phyloP scores from a whole-genome alignment of 2,797 vertebrate species.

The Tympanoctomys barrerae region DNA sequence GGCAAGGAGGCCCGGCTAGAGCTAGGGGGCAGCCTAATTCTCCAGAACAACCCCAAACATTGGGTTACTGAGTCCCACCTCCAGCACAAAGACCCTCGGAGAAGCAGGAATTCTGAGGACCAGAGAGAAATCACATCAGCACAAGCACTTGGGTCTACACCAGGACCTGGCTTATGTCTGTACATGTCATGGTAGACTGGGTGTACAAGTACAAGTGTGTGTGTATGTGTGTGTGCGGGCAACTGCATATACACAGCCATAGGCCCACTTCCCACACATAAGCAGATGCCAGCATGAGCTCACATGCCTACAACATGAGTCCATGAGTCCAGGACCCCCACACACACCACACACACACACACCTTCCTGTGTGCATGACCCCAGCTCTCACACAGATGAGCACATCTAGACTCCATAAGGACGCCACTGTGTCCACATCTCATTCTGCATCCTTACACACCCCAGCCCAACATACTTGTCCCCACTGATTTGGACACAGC shows the following conservation, averaged over 20 bases:
- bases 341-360: neutral
- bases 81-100: neutral
- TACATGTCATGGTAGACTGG: neutral
- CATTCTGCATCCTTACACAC: neutral
- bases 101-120: slow-evolving; percentile 15
- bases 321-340: neutral
- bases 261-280: slow-evolving; percentile 72
- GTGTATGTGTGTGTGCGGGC: neutral
- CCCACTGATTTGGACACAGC: neutral
- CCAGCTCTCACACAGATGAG: slow-evolving; percentile 34
- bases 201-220: neutral
- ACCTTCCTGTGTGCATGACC: neutral
- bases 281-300: slow-evolving; percentile 61
- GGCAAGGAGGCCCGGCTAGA: neutral
- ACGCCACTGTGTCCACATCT: neutral
- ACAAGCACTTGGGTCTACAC: neutral
- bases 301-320: slow-evolving; percentile 15
- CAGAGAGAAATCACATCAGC: neutral
- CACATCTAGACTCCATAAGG: neutral
- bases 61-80: neutral
- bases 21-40: neutral
- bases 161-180: neutral
- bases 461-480: rapidly evolving
- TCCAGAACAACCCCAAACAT: neutral
- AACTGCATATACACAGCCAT: slow-evolving; percentile 30